Percentiles rank a stretch among this genome's conserved stretches.
Conservation (phyloP, 2,797 vertebrate species). For the Lagodon rhomboides region DNA sequence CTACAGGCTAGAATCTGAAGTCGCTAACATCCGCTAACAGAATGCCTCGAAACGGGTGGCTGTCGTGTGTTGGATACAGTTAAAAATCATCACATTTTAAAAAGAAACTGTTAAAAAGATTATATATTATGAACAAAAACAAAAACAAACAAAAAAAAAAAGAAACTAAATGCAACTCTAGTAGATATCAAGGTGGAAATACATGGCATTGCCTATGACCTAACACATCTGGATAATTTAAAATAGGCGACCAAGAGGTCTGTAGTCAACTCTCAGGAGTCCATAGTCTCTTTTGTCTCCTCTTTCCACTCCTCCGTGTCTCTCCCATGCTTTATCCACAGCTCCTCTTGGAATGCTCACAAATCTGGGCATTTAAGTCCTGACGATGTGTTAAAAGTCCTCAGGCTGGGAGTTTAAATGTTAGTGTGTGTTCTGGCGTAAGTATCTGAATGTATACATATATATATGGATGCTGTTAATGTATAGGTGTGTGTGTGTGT, state of each 20-base stretch:
- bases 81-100: slow-evolving; percentile 77
- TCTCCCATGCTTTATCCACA: slow-evolving; percentile 66
- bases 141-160: slow-evolving; percentile 37
- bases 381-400: slow-evolving; percentile 76
- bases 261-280: slow-evolving; percentile 79
- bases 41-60: slow-evolving; percentile 47
- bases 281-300: slow-evolving; percentile 66
- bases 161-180: slow-evolving; percentile 80
- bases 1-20: slow-evolving; percentile 41
- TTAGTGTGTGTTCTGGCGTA: slow-evolving; percentile 77
- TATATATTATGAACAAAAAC: slow-evolving; percentile 82
- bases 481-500: slow-evolving; percentile 44
- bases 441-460: slow-evolving; percentile 56
- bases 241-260: slow-evolving; percentile 80
- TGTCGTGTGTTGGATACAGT: slow-evolving; percentile 67
- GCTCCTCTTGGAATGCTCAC: slow-evolving; percentile 84
- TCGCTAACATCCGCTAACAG: slow-evolving; percentile 40
- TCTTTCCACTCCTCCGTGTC: slow-evolving; percentile 36
- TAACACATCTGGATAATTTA: slow-evolving; percentile 84
- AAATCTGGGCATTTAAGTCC: slow-evolving; percentile 74
- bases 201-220: slow-evolving; percentile 81
- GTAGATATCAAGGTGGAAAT: slow-evolving; percentile 85
- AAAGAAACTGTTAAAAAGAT: slow-evolving; percentile 83
- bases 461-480: slow-evolving; percentile 52
- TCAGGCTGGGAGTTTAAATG: slow-evolving; percentile 76